Evolutionary conservation across 2,113 vertebrate genomes (phyloP).

Genomic region (Ammodytes dubius): DNA sequence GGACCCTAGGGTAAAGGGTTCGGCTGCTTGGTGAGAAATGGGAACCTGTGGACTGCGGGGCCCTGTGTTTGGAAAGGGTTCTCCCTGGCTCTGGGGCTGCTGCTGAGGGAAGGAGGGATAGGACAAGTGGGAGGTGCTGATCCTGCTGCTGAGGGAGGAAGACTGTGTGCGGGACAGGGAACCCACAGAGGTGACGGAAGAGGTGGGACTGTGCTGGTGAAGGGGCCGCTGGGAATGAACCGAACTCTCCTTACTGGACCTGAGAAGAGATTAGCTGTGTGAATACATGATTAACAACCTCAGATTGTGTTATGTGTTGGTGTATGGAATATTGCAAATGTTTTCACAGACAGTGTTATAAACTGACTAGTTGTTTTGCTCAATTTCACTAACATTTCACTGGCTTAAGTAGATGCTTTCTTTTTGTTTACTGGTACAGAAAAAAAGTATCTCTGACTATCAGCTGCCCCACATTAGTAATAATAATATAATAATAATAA

Average conservation of each 20-base stretch:
- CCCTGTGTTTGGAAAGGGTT: conserved; percentile 39
- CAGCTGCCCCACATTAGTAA: neutral
- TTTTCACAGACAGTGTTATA: neutral
- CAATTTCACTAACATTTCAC: neutral
- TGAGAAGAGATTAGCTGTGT: conserved; percentile 73
- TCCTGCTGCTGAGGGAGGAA: conserved; percentile 88
- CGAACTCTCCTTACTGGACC: conserved; percentile 90
- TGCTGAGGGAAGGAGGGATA: conserved; percentile 69
- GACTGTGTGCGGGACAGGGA: conserved; percentile 94
- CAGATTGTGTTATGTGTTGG: neutral
- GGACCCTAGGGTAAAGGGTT: conserved; percentile 76
- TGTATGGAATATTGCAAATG: neutral
- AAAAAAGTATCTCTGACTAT: neutral
- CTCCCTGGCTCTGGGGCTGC: conserved; percentile 70
- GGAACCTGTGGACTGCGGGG: conserved; percentile 66
- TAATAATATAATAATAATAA: neutral
- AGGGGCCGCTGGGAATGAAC: conserved; percentile 86
- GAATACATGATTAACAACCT: neutral
- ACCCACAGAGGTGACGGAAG: conserved; percentile 93
- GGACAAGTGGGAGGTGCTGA: conserved; percentile 84
- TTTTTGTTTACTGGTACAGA: neutral
- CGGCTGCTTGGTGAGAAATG: conserved; percentile 75
- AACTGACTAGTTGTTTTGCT: neutral
- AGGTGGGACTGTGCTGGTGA: conserved; percentile 96
- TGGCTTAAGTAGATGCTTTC: neutral